Evolutionary conservation across 2,113 vertebrate genomes (phyloP), one percentile per base, ranked within the genome.

Genomic region (Prietella phreatophila): DNA sequence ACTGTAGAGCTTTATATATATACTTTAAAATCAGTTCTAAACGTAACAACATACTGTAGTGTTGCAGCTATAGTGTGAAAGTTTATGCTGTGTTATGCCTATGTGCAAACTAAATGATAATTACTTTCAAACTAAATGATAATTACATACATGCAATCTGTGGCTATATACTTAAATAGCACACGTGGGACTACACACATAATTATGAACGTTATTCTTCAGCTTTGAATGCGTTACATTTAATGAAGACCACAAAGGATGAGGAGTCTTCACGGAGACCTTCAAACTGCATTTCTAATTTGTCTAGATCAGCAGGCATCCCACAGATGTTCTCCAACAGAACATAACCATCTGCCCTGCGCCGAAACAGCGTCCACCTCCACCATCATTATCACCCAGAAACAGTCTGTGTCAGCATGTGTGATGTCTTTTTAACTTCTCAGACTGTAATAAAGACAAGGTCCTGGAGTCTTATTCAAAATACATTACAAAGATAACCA

Each of bases 391-490:
- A 85, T 73, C 71, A 86, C 73, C 69, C 19, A 87, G 81, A 91
- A 84, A 75, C 63, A 71, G 63, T 33, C 76, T 20, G 75, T 55
- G 19, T 86, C 89, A 67, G 39, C 85, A 87, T 67, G 65, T 27
- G 20, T 71, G 65, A 85, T 90, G 84, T 92, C 67, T 90, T 76
- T 85, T 88, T 86, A 81, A 91, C 83, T 86, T 79, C 58, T 50
- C 80, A 25, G 58, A 67, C 53, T 84, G 19, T 58, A 89, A 87
- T 89, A 84, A 84, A 73, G 53, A 86, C 17, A 42, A 82, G 82
- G 80, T 85, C 73, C 82, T 82, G 82, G 55, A 84, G 79, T 89
- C 88, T 75, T 82, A 88, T 84, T 92, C 65, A 85, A 85, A 86
- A 91, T 82, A 47, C 87, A 90, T 86, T 75, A 86, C 83, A 33